Evolutionary conservation across 2,888 invertebrate species (phyloP), one percentile per base, ranked within the genome.

Genomic region (Limenitis camilla): DNA sequence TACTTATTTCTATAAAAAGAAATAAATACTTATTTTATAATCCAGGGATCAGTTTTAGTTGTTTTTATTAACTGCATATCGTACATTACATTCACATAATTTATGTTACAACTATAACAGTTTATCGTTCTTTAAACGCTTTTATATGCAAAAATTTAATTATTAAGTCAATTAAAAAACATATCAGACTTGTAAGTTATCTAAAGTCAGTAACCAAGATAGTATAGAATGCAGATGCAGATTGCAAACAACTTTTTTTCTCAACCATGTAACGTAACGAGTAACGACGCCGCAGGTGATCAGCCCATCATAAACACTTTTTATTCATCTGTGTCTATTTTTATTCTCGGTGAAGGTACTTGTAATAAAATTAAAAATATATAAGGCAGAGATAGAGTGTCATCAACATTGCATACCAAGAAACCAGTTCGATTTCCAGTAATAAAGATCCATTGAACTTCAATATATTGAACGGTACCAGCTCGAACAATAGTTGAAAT

Each of bases 361-460:
- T 48, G 40, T 49, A 53, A 49, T 53, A 49, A 49, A 53, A 19
- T 19, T 19, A 19, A 19, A 19, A 19, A 53, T 51, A 60, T 40
- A 55, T 53, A 45, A 59, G 60, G 59, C 56, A 63, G 49, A 59
- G 56, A 56, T 55, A 58, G 53, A 54, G 59, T 53, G 53, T 61
- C 59, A 60, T 61, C 60, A 59, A 61, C 50, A 62, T 62, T 61
- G 61, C 63, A 58, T 59, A 55, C 53, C 56, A 36, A 59, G 45
- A 65, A 72, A 74, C 74, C 73, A 66, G 74, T 74, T 71, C 64
- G 64, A 66, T 67, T 62, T 56, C 62, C 52, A 65, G 66, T 63
- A 64, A 61, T 56, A 57, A 60, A 55, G 66, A 61, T 54, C 58
- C 63, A 61, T 62, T 66, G 65, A 66, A 68, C 66, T 59, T 59